Base-by-base conservation (phyloP, 2,113 vertebrate species). In the Accipiter virgatus region DNA sequence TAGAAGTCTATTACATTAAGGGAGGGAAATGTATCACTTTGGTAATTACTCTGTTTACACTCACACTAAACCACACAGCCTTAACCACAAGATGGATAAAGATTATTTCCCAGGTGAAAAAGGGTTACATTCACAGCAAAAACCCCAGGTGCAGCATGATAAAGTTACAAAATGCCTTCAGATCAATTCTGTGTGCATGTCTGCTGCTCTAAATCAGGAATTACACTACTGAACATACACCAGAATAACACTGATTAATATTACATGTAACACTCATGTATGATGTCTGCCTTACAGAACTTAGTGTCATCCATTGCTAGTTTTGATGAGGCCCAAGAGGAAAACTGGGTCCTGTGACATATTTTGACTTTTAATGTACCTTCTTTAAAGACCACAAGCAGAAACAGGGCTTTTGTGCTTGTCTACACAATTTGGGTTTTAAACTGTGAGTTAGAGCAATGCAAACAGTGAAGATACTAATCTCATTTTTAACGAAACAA, bases 41-140 rank as follows among this genome's bases (percentile, higher is more conserved):
- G 20, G 52, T 78, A 88, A 90, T 93, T 93, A 82, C 26, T 82
- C 62, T 66, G 58, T 86, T 95, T 88, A 70, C 47, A n/a, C 42
- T 92, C 45, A 23, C 21, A 53, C 36, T 68, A 56, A 63, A 62
- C 45, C 66, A 77, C 55, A 70, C 22, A 70, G n/a, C 59, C 62
- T 88, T 74, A 92, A 38, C 62, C 59, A 81, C 34, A 48, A 62
- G 71, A 78, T 2, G 4, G 38, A 75, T 58, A 71, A 62, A 70
- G 50, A 92, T 78, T 53, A 62, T 86, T 92, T 90, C 48, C 55
- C 45, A 81, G 74, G 59, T 90, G 85, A 82, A 88, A 70, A 47
- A 66, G 58, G 21, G 48, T n/a, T 77, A 70, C 15, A 42, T 40
- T 52, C 27, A 68, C 12, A 10, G 34, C 62, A 79, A 75, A 94